Conservation (phyloP, 2,888 invertebrate genomes). For the Amiota mariae region DNA sequence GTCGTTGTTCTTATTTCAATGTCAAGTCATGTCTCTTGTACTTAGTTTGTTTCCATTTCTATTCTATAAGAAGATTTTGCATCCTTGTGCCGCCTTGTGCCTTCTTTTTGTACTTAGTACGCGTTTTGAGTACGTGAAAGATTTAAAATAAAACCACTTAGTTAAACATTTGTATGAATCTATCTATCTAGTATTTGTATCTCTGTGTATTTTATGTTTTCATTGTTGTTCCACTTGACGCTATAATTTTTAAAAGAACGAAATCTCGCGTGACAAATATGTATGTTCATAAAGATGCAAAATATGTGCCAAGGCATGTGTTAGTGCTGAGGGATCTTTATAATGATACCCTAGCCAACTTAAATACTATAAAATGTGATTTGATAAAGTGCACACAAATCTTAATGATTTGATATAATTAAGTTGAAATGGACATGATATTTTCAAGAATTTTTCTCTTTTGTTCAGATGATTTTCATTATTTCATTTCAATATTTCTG, state of each 20-base stretch:
- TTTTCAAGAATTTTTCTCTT: too few species aligned
- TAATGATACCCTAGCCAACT: too few species aligned
- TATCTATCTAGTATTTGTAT: neutral
- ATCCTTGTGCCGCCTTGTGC: conserved; percentile 10
- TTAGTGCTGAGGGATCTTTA: too few species aligned
- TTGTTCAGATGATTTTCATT: neutral
- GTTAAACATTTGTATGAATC: conserved; percentile 27
- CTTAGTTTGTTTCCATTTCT: neutral
- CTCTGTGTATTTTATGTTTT: neutral
- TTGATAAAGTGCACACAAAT: conserved; percentile 18
- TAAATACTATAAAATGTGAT: neutral
- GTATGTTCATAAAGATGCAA: neutral
- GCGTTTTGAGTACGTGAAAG: conserved; percentile 67
- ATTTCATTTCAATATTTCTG: neutral
- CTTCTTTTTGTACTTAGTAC: neutral
- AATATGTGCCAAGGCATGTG: too few species aligned
- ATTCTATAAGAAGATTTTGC: neutral
- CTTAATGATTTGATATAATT: neutral
- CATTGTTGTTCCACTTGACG: neutral
- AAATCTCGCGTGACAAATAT: neutral
- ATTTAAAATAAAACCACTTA: conserved; percentile 74
- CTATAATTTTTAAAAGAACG: neutral
- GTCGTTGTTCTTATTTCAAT: conserved; percentile 42
- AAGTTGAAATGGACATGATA: too few species aligned
- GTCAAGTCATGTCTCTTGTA: neutral